Base-by-base conservation (phyloP, 1,140 invertebrate genomes). In the Drosophila saltans region DNA sequence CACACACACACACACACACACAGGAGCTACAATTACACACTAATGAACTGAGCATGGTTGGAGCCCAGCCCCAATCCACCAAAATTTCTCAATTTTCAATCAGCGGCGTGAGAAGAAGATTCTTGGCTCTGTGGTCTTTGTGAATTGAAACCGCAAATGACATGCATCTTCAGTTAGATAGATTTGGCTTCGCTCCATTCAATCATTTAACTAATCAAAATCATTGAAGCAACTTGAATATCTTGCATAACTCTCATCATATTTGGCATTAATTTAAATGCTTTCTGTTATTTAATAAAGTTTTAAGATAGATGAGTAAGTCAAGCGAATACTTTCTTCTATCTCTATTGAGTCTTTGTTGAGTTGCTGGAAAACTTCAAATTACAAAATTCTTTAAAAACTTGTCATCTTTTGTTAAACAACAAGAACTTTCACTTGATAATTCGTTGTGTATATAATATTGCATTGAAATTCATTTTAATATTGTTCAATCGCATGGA, bases 31-130 rank as follows among this genome's bases (percentile, higher is more conserved):
- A 75, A 81, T 81, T 81, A 81, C 62, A 72, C 61, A 71, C 80
- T 82, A 82, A 81, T 81, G 80, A 81, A 81, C 55, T 81, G 45
- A 26, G 45, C 56, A 66, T 45, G 65, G 59, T 61, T 59, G 2
- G 56, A 43, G 26, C 28, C 48, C 8, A 11, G n/a, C 43, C 28
- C 33, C 52, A 33, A 40, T 41, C 28, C 63, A 48, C 21, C 11
- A 30, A n/a, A 52, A 40, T 48, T 56, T 65, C 11, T n/a, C 55
- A 55, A 55, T 72, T 78, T 41, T 33, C 52, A 40, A 40, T 28
- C 63, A 72, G 69, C 39, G 71, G 70, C 28, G 33, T 28, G 26
- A 26, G 24, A 40, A 30, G 33, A 26, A 55, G 10, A 69, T 36
- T 28, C 74, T 52, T 70, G 41, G 43, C 63, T 60, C 60, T 76